Evolutionary conservation across 2,113 vertebrate genomes (phyloP), one percentile per base, ranked within the genome.

Genomic region (Loxodonta africana): DNA sequence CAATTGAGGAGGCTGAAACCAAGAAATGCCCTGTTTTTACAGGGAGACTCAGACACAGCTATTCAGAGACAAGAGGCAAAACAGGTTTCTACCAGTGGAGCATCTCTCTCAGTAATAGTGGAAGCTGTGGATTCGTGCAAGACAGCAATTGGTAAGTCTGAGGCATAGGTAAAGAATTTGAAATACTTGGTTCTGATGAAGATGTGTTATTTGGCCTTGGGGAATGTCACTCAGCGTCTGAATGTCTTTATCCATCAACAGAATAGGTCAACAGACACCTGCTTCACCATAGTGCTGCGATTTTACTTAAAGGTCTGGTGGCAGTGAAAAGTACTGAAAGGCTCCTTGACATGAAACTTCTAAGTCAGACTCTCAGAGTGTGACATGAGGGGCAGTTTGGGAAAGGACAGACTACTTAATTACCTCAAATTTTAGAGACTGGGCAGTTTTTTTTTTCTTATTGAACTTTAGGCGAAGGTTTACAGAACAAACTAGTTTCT

Each of bases 201-300:
- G 78, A 85, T 30, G 46, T 83, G 69, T 86, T 57, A 30, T 41
- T 46, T 69, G 25, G 69, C 74, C 62, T 73, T 73, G 37, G 33
- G 73, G 37, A 86, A 46, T 37, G 67, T 94, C 90, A 91, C 83
- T 91, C 74, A 91, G 30, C 2, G 2, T 78, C 67, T 82, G 30
- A 48, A 93, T 41, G 73, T 65, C 74, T 60, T 71, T 69, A 69
- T 93, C 63, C 73, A 25, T 91, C 87, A 91, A 62, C 90, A 93
- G 57, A 48, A 41, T 37, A 88, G 63, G 77, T 84, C 92, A 96
- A 87, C 93, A 94, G 48, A 17, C 80, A 94, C 0, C 53, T 91
- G n/a, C 44, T 88, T 95, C 67, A 60, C 30, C 12, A 8, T 23
- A 44, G 69, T 89, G 80, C 65, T 69, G 28, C 82, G 80, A 86